Evolutionary conservation across 2,888 invertebrate species (phyloP).

Genomic region (Tetramorium bicarinatum): DNA sequence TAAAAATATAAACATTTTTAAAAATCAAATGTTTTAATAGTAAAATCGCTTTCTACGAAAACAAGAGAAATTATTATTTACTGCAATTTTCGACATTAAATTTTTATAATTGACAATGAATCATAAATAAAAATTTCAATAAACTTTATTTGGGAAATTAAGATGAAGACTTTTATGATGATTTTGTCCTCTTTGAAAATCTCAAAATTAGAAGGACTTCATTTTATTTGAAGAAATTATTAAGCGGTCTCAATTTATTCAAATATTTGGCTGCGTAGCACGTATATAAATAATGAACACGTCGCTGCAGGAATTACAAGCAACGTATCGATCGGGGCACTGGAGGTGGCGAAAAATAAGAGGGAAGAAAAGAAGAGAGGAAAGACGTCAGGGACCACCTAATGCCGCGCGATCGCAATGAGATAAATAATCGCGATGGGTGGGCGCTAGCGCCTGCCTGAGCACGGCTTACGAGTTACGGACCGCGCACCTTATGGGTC

Average conservation of each 20-base stretch:
- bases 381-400: conserved; percentile 76
- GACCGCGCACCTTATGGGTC: conserved; percentile 62
- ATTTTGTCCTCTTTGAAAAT: background rate
- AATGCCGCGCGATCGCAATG: conserved; percentile 74
- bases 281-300: conserved; percentile 5
- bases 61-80: background rate
- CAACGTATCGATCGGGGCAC: conserved; percentile 34
- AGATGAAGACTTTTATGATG: background rate
- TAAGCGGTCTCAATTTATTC: background rate
- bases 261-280: background rate
- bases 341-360: conserved; percentile 30
- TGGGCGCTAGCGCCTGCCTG: conserved; percentile 74
- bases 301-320: conserved; percentile 24
- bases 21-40: background rate
- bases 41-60: background rate
- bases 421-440: conserved; percentile 82
- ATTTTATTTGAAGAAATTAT: conserved; percentile 5
- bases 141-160: background rate
- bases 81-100: background rate
- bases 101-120: background rate
- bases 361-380: background rate
- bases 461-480: conserved; percentile 62
- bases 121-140: background rate
- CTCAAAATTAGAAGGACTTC: background rate
- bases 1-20: background rate